Base-by-base conservation (phyloP, 2,113 vertebrate species). In the Saguinus midas region DNA sequence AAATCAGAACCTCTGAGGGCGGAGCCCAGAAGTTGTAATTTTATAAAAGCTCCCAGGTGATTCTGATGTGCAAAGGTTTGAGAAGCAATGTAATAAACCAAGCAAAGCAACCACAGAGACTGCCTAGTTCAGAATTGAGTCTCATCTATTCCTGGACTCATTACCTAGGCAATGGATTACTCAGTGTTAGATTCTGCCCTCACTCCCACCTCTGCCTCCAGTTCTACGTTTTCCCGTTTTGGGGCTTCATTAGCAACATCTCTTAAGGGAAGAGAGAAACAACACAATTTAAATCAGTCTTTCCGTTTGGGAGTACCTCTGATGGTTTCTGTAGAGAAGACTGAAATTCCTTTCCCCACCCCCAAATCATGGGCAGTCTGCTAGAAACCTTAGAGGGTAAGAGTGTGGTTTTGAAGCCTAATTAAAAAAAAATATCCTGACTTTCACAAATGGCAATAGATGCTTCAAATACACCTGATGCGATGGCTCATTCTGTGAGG, bases 391-490 rank as follows among this genome's bases (percentile, higher is more conserved):
- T 96, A 40, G 45, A 73, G 12, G 7, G 6, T 73, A 70, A 94
- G 43, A 35, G 37, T 58, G 29, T 16, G 40, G 16, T 72, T 96
- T 91, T 87, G 72, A 95, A 96, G 52, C 25, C 20, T 48, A 35
- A 84, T 86, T 58, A 11, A 23, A 9, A 14, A 94, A 73, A 35
- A 85, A 81, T 57, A 9, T 66, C 58, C 93, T 66, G 50, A 94
- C 37, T 95, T 93, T 48, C 66, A 43, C 61, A 73, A 80, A 96
- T 75, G 57, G 75, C 73, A 40, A 32, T 52, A 66, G 94, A 86
- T 29, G 52, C 76, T 96, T 96, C 91, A 76, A 72, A 85, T 66
- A 88, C 83, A 94, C 95, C 96, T 96, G 96, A 83, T 1, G 0
- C 29, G 58, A 86, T 55, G 70, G 92, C 78, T 97, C 72, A 88